Percentiles rank a stretch among this genome's conserved stretches.
Evolutionary conservation across 2,797 vertebrate species (phyloP).

Genomic region (Columba guinea): DNA sequence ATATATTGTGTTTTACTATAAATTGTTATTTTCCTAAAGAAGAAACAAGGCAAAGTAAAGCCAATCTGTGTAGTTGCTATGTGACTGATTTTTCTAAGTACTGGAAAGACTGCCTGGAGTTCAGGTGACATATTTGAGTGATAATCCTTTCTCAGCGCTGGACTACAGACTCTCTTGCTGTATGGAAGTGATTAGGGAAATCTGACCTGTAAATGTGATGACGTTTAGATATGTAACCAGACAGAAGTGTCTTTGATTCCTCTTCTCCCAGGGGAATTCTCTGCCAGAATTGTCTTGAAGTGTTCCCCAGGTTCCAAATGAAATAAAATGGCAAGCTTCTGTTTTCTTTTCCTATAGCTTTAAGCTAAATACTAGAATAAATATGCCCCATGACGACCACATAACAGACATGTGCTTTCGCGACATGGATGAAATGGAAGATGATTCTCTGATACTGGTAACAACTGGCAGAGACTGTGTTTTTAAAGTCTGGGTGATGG

Average conservation of each 20-base stretch:
- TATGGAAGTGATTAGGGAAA: background rate
- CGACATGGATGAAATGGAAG: conserved; percentile 59
- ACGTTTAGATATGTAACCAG: background rate
- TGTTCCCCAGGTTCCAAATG: background rate
- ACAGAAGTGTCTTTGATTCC: background rate
- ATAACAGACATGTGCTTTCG: conserved; percentile 89
- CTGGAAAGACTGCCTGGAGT: background rate
- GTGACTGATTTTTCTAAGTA: background rate
- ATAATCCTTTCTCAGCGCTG: background rate
- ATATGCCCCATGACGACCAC: conserved; percentile 84
- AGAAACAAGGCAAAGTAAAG: background rate
- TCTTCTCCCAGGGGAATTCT: background rate
- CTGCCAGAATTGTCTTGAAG: background rate
- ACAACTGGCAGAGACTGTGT: conserved; percentile 86
- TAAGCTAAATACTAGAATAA: conserved; percentile 90
- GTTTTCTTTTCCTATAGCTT: conserved; percentile 79
- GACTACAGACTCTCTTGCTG: background rate
- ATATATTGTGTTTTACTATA: background rate
- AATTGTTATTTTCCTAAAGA: background rate
- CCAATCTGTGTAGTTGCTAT: background rate
- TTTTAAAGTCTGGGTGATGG: conserved; percentile 93
- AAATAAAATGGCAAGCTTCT: background rate
- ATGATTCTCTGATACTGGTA: conserved; percentile 81
- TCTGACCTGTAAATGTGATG: background rate
- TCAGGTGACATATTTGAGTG: background rate